Evolutionary conservation across 1,140 invertebrate species (phyloP).

Genomic region (Conopomorpha cramerella): DNA sequence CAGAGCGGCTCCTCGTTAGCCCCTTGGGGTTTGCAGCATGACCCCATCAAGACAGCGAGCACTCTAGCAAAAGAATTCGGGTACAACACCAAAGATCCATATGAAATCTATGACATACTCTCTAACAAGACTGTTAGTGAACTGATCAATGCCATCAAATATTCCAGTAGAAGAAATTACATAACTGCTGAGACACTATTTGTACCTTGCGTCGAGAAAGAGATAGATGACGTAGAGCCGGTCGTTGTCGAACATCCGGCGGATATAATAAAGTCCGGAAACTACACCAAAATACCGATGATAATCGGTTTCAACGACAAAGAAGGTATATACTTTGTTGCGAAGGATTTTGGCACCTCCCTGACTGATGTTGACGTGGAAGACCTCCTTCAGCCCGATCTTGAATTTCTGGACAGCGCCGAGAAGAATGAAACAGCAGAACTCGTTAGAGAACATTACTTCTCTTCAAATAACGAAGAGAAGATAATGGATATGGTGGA

Average conservation of each 20-base stretch:
- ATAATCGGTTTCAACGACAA: slow-evolving; percentile 45
- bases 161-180: slow-evolving; percentile 19
- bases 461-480: slow-evolving; percentile 25
- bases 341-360: slow-evolving; percentile 27
- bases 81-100: slow-evolving; percentile 27
- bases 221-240: slow-evolving; percentile 26
- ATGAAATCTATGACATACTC: slow-evolving; percentile 34
- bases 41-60: slow-evolving; percentile 37
- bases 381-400: slow-evolving; percentile 21
- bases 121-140: slow-evolving; percentile 24
- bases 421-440: slow-evolving; percentile 22
- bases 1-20: slow-evolving; percentile 72
- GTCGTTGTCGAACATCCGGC: slow-evolving; percentile 31
- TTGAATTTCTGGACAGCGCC: slow-evolving; percentile 25
- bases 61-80: slow-evolving; percentile 36
- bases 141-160: slow-evolving; percentile 26
- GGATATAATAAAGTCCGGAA: slow-evolving; percentile 28
- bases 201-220: slow-evolving; percentile 39
- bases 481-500: slow-evolving; percentile 34
- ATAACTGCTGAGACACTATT: slow-evolving; percentile 32
- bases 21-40: slow-evolving; percentile 61
- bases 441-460: slow-evolving; percentile 23
- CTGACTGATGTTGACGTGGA: slow-evolving; percentile 18
- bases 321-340: slow-evolving; percentile 45
- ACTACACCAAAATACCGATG: slow-evolving; percentile 47